phyloP scores from a whole-genome alignment of 2,797 vertebrate genomes.

The Lagorchestes hirsutus region DNA sequence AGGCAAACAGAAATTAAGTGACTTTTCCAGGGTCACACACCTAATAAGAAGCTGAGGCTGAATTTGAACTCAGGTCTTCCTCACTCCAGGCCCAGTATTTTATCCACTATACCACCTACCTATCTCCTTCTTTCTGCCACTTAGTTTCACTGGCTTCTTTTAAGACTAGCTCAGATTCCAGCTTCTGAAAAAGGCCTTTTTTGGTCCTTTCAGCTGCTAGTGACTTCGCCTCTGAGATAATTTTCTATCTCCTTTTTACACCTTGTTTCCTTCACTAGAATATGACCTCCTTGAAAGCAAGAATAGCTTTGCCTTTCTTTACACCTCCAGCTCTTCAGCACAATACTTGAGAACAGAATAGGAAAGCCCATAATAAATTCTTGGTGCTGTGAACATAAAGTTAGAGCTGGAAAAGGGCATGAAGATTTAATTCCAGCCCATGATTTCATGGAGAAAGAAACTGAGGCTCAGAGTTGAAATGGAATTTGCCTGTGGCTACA shows the following conservation, averaged over 20 bases:
- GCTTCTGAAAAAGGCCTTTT: background rate
- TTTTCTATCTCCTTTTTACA: background rate
- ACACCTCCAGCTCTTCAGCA: background rate
- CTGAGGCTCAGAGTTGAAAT: background rate
- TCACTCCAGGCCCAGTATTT: background rate
- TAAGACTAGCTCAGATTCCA: background rate
- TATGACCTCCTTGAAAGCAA: background rate
- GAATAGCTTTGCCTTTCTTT: background rate
- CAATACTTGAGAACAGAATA: background rate
- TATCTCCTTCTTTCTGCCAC: background rate
- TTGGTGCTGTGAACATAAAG: background rate
- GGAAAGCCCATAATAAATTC: background rate
- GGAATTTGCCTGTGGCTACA: background rate
- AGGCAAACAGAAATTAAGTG: background rate
- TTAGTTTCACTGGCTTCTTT: background rate
- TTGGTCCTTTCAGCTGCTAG: background rate
- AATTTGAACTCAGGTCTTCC: background rate
- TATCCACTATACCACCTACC: background rate
- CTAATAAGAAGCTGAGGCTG: fast-evolving
- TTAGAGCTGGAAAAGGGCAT: background rate
- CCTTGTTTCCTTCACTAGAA: background rate
- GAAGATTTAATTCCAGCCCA: background rate
- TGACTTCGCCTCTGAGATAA: background rate
- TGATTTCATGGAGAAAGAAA: background rate
- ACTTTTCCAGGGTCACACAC: background rate